Evolutionary conservation across 2,888 invertebrate species (phyloP), one percentile per base, ranked within the genome.

Genomic region (Harpalus rufipes): DNA sequence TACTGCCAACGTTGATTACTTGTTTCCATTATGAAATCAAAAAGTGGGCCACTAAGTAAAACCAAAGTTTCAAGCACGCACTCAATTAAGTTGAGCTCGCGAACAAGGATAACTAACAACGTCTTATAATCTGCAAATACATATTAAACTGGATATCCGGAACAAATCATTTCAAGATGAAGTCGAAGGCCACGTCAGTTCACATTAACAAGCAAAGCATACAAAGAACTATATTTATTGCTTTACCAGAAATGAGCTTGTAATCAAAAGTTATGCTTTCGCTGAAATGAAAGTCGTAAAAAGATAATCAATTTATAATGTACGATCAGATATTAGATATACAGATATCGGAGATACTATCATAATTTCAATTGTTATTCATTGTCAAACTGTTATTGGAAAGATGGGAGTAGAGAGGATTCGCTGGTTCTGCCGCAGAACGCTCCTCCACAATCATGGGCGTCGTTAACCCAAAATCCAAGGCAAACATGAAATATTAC

Each of bases 261-360:
- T 68, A 68, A 68, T 68, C 39, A 68, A 68, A 68, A 68, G 68
- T 39, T 68, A 68, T 39, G 39, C 39, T 68, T 68, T 32, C 25
- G 39, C 32, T 39, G 68, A 39, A 68, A 68, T 68, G 68, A 68
- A 68, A 68, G 25, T 41, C 68, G 39, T 68, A 68, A 68, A 68
- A 68, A 25, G 68, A 68, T 39, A 68, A 68, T 68, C 68, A 68
- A 68, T 68, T 68, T 68, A 14, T 32, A 39, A 39, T 68, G 68
- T 68, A 32, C 68, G 7, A 68, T 12, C 12, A 51, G 39, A 68
- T 14, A n/a, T 39, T 68, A 41, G 39, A 7, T 14, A 68, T 68
- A n/a, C n/a, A 68, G 68, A 68, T 68, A 32, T 68, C 39, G n/a
- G 3, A n/a, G 32, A 12, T 14, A 68, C n/a, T 68, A 68, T 68